Evolutionary conservation across 2,888 invertebrate genomes (phyloP), one percentile per base, ranked within the genome.

Genomic region (Perithous albicinctus): DNA sequence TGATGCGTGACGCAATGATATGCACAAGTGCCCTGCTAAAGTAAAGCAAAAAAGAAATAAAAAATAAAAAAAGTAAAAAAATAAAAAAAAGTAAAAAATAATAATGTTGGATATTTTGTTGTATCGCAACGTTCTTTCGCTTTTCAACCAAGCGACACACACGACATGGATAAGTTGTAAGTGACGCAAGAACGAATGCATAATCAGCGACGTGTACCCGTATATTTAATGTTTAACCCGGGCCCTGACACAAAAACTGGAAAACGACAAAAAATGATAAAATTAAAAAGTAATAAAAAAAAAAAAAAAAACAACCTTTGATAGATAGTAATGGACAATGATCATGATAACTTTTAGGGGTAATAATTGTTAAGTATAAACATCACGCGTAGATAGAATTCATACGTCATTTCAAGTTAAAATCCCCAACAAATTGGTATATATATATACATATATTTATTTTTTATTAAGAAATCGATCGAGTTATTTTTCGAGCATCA

Each of bases 261-360:
- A 35, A 59, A 78, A 74, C 20, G 8, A 73, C n/a, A 81, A 59
- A 73, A 77, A 81, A 75, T 43, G 10, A 64, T 64, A 64, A 80
- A 77, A 79, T 72, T 20, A 15, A 78, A 72, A 73, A 83, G 63
- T 66, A 54, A 78, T 74, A 73, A 83, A 80, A 79, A 82, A 82
- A n/a, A n/a, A n/a, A n/a, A n/a, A n/a, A n/a, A n/a, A n/a, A n/a
- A n/a, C n/a, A n/a, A n/a, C n/a, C 8, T 59, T 80, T 51, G 56
- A 48, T 83, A 83, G 83, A 72, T 85, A 84, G 74, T 82, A 82
- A 85, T 56, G 82, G 78, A 84, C 69, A 78, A 78, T 81, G 67
- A 80, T 81, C 80, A 79, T 79, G 78, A 79, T 83, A 78, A 76
- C 38, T 77, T 41, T 78, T 80, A 80, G 70, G 76, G 76, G 75